Evolutionary conservation across 2,888 invertebrate genomes (phyloP), one percentile per base, ranked within the genome.

Genomic region (Cecidostiba fungosa): DNA sequence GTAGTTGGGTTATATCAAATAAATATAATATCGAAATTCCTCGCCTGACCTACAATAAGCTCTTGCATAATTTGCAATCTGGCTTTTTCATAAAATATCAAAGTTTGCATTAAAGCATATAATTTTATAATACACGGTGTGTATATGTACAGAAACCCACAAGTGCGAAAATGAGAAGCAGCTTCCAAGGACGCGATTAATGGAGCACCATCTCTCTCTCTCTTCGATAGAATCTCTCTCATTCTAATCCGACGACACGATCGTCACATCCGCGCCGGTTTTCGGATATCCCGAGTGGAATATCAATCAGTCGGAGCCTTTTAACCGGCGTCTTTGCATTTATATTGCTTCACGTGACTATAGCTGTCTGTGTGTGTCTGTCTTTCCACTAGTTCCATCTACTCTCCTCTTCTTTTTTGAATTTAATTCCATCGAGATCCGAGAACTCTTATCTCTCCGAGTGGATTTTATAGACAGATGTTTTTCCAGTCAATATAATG

Each of bases 221-320:
- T 39, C 26, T 66, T 43, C 62, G 82, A 74, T 84, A 78, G 87
- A 87, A 89, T 89, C 89, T 89, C 89, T 89, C 88, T 88, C 89
- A 88, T 87, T 89, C 88, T 89, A 89, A 90, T 90, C 89, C 89
- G 88, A 85, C 88, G 88, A 81, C 84, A 87, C 88, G 88, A 88
- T 89, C 88, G 89, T 88, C 89, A 88, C 89, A 89, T 88, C 87
- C 88, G 85, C 88, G 86, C 88, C 87, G 88, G 89, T 90, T 92
- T 90, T 91, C 89, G 90, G 89, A 90, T 89, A 88, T 89, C 89
- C 90, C 89, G 89, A 90, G 88, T 89, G 88, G 92, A 92, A 92
- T 92, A 92, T 91, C 92, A 92, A 92, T 92, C 89, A 90, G 90
- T 84, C 72, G 83, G 62, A 43, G 62, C 73, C 76, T 89, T 88